A percentile compares a stretch with the other conserved stretches of the same genome.
phyloP scores from a whole-genome alignment of 2,888 invertebrate species.

The Siphlonurus alternatus region DNA sequence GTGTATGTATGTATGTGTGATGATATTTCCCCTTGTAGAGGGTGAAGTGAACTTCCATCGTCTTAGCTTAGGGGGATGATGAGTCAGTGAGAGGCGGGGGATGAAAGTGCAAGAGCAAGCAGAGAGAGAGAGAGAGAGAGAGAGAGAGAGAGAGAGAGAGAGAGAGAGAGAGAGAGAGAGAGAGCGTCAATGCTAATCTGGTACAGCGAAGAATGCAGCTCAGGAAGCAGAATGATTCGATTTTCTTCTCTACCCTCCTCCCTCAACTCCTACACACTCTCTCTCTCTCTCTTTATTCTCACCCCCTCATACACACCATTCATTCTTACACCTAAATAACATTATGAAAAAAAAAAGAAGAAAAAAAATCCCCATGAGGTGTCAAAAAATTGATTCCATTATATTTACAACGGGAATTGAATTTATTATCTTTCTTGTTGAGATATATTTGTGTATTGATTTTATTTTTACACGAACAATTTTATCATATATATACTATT shows the following conservation, averaged over 20 bases:
- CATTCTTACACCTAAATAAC: not conserved
- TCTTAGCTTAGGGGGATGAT: not conserved
- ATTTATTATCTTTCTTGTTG: no score
- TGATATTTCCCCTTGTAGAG: constrained; percentile 1
- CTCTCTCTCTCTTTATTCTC: not conserved
- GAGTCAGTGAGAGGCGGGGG: constrained; percentile 2
- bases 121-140: not conserved
- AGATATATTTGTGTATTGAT: no score
- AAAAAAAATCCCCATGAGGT: no score
- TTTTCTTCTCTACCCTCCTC: not conserved
- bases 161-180: constrained; percentile 7
- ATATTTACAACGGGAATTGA: no score
- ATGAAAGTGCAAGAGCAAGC: constrained; percentile 7
- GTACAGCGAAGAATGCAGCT: not conserved
- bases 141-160: not conserved
- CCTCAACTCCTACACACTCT: not conserved
- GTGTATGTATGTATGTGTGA: not conserved
- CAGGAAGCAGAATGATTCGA: not conserved
- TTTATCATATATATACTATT: no score
- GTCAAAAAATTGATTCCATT: no score
- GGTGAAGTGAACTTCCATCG: not conserved
- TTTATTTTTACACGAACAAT: no score
- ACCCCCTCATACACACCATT: not conserved
- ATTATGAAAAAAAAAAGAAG: not conserved
- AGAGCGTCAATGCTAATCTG: not conserved